Percentiles rank a stretch among this genome's conserved stretches.
phyloP scores from a whole-genome alignment of 2,888 invertebrate species.

The Tinea pellionella region DNA sequence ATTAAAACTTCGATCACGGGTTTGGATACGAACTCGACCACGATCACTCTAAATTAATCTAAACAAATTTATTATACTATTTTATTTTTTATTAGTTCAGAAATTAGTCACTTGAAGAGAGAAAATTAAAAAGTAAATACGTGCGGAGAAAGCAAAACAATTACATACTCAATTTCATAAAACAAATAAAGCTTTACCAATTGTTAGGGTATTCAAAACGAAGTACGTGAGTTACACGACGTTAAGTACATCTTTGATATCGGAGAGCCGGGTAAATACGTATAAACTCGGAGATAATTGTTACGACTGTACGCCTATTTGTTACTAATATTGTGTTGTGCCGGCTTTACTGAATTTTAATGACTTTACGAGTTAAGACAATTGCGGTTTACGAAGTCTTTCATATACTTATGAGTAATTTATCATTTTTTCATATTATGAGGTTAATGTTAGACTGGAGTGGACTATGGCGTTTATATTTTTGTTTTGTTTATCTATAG shows the following conservation, averaged over 20 bases:
- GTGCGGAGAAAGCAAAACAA: constrained; percentile 21
- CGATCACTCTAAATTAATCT: no score
- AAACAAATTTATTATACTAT: no score
- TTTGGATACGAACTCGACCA: no score
- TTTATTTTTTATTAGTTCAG: no score
- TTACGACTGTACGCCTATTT: constrained; percentile 31
- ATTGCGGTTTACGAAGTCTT: neutral
- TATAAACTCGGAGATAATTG: constrained; percentile 35
- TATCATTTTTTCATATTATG: no score
- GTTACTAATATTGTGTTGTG: constrained; percentile 37
- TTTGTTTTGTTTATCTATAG: no score
- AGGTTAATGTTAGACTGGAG: no score
- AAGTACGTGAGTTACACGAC: constrained; percentile 16
- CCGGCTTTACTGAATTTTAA: constrained; percentile 41
- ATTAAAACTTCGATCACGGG: no score
- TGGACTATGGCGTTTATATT: no score
- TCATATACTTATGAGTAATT: neutral
- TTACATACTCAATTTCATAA: constrained; percentile 33
- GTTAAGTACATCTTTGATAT: constrained; percentile 26
- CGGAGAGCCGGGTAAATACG: constrained; percentile 20
- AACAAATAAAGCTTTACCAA: constrained; percentile 22
- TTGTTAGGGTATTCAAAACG: constrained; percentile 11
- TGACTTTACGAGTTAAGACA: constrained; percentile 19
- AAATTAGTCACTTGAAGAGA: neutral
- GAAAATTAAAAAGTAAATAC: constrained; percentile 5